Evolutionary conservation across 2,113 vertebrate genomes (phyloP), one percentile per base, ranked within the genome.

Genomic region (Amblyornis subalaris): DNA sequence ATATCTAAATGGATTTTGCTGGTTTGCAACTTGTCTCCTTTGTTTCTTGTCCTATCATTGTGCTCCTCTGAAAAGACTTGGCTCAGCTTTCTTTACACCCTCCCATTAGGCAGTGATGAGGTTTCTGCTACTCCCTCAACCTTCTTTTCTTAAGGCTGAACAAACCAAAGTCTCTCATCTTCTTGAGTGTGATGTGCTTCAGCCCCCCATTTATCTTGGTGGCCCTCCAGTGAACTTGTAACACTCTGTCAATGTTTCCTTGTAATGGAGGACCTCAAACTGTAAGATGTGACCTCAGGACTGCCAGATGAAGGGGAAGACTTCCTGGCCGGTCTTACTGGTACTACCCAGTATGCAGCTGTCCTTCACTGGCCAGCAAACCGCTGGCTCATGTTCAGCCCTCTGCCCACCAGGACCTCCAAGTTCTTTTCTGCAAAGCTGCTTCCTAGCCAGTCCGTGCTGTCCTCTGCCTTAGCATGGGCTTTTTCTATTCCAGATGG

Each of bases 141-240:
- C 10, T 54, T 67, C 13, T 61, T 25, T 76, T 87, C 31, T 53
- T 65, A 53, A 93, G 53, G 15, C 33, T 69, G 50, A 60, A 33
- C 11, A 58, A 90, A 70, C 28, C 23, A 36, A 61, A 13, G 16
- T 70, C 19, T 88, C 12, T 74, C 9, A 6, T 78, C 40, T 88
- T 17, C 24, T 50, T 61, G 24, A 21, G 28, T 26, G 18, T 82
- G 38, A 29, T 28, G 29, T 79, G 14, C 58, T 67, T 69, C 84
- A 86, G 36, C 5, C 8, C 18, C 20, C 6, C 3, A 4, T 19
- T 42, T 28, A 31, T 69, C 50, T 77, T 86, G 35, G 33, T 82
- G 19, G 29, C 25, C 33, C 8, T 88, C 33, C 21, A 11, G 14
- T 33, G 25, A 71, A 20, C 54, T 65, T 0, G 0, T 10, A 81